Evolutionary conservation across 2,797 vertebrate genomes (phyloP).

Genomic region (Pseudotriccus pelzelni): DNA sequence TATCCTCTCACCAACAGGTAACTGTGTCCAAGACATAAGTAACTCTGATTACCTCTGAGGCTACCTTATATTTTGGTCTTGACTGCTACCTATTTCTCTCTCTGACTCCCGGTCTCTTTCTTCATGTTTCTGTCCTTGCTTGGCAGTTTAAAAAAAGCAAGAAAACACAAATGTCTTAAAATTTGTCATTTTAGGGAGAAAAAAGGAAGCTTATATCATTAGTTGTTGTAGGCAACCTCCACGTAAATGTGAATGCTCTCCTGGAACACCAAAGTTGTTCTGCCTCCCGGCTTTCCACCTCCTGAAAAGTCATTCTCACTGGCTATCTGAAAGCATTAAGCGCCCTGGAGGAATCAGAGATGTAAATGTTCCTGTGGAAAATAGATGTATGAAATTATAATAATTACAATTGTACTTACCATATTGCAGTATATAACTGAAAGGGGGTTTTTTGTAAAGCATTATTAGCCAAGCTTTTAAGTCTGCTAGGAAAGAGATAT

Average conservation of each 20-base stretch:
- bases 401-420: not conserved
- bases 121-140: not conserved
- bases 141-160: not conserved
- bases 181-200: not conserved
- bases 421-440: not conserved
- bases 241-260: not conserved
- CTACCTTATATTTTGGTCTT: not conserved
- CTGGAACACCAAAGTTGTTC: not conserved
- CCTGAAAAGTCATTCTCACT: not conserved
- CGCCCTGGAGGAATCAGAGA: not conserved
- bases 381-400: not conserved
- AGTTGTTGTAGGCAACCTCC: not conserved
- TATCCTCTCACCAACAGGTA: slow-evolving; percentile 6
- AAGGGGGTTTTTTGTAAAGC: not conserved
- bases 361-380: not conserved
- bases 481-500: not conserved
- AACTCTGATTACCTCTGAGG: not conserved
- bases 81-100: not conserved
- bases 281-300: not conserved
- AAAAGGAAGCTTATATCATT: not conserved
- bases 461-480: not conserved
- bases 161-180: not conserved
- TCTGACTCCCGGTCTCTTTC: not conserved
- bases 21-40: not conserved
- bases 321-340: not conserved